These are phyloP conservation scores for Drosophila merina DNA, from an alignment of 2,888 invertebrate species.

Conservation along the genomic window DNA sequence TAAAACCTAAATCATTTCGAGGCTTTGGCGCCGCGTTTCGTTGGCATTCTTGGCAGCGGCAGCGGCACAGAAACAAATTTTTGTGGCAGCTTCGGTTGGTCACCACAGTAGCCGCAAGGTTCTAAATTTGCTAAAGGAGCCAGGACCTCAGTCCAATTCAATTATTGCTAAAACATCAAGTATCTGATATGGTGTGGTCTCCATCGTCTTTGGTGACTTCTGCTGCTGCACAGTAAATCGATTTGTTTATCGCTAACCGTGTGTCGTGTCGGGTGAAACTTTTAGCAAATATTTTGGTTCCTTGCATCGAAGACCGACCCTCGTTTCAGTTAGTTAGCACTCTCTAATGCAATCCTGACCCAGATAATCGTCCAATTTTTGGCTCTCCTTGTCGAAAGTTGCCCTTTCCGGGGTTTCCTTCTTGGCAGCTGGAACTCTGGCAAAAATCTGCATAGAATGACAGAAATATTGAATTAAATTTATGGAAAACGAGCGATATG, in stretches of 20 bases:
- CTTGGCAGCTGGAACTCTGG: conserved; percentile 6
- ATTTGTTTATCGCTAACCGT: conserved; percentile 23
- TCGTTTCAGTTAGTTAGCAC: conserved; percentile 54
- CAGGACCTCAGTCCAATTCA: conserved; percentile 66
- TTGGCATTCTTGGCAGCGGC: conserved; percentile 27
- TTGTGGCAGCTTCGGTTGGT: conserved; percentile 9
- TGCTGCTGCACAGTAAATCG: conserved; percentile 11
- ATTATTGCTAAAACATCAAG: conserved; percentile 62
- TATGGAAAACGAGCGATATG: neutral
- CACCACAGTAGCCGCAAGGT: conserved; percentile 62
- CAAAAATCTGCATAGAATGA: conserved; percentile 28
- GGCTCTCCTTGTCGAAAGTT: conserved; percentile 37
- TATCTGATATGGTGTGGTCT: conserved; percentile 13
- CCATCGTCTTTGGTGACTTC: neutral
- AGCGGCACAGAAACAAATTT: conserved; percentile 13
- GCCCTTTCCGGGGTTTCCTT: neutral
- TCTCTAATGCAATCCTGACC: conserved; percentile 70
- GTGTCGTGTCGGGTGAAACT: conserved; percentile 8
- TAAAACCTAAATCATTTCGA: conserved; percentile 16
- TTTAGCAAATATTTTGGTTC: conserved; percentile 58
- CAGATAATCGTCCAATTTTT: conserved; percentile 51
- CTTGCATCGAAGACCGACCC: conserved; percentile 14
- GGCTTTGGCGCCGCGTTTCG: conserved; percentile 3
- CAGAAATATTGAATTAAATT: conserved; percentile 22
- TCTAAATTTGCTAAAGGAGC: conserved; percentile 57